Conservation (phyloP, 2,797 vertebrate species). For the Gadopsis marmoratus region DNA sequence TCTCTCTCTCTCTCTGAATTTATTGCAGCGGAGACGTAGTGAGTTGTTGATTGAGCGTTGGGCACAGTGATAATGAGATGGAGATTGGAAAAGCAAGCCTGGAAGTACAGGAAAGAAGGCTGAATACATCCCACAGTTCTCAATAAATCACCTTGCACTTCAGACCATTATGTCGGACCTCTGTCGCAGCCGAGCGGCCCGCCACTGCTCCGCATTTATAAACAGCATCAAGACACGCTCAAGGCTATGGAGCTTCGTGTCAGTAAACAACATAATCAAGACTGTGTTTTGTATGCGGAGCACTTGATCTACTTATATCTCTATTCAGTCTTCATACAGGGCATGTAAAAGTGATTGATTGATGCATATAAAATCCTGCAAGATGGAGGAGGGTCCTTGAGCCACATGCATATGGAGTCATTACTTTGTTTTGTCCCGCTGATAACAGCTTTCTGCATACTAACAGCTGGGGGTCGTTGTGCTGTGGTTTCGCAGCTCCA, state of each 20-base stretch:
- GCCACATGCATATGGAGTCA: slow-evolving; percentile 48
- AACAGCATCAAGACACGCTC: slow-evolving; percentile 51
- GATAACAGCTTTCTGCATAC: slow-evolving; percentile 66
- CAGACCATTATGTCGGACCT: slow-evolving; percentile 66
- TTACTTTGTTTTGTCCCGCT: slow-evolving; percentile 59
- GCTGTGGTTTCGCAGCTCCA: slow-evolving; percentile 80
- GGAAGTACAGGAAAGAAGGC: slow-evolving; percentile 71
- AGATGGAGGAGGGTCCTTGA: slow-evolving; percentile 57
- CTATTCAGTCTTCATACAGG: slow-evolving; percentile 48
- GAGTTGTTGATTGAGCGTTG: slow-evolving; percentile 78
- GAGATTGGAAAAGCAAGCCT: slow-evolving; percentile 82
- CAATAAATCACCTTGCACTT: slow-evolving; percentile 77
- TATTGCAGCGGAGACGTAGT: slow-evolving; percentile 68
- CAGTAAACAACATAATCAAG: slow-evolving; percentile 69
- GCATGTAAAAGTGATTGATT: slow-evolving; percentile 58
- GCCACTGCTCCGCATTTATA: slow-evolving; percentile 53
- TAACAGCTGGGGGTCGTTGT: slow-evolving; percentile 82
- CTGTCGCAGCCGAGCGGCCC: slow-evolving; percentile 43
- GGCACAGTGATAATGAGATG: slow-evolving; percentile 84
- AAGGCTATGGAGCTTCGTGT: slow-evolving; percentile 55
- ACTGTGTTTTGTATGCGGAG: slow-evolving; percentile 58
- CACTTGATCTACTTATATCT: slow-evolving; percentile 52
- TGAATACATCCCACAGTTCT: slow-evolving; percentile 66
- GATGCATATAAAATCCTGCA: slow-evolving; percentile 39
- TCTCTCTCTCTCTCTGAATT: slow-evolving; percentile 67